These are phyloP conservation scores for Eupithecia inturbata DNA, from an alignment of 2,888 invertebrate species.

Conservation along the genomic window DNA sequence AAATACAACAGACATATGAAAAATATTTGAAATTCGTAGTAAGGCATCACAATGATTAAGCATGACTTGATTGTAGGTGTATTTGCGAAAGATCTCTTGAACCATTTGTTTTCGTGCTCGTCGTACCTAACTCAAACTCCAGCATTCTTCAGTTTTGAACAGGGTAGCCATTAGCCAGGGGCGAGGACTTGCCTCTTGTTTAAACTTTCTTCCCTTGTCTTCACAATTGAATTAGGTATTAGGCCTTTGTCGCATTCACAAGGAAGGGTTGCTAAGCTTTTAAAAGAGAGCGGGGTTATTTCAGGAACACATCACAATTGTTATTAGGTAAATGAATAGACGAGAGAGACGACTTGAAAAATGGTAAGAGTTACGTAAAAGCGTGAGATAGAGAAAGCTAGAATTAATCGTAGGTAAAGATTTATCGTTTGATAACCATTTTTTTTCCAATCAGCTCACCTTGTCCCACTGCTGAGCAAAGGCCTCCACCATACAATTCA, in stretches of 20 bases:
- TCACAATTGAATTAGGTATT: constrained; percentile 46
- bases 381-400: neutral
- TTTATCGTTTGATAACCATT: neutral
- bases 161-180: constrained; percentile 46
- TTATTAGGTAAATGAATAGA: neutral
- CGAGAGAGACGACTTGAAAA: neutral
- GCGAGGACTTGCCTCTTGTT: constrained; percentile 38
- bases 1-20: too few relatives aligned
- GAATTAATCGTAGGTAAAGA: neutral
- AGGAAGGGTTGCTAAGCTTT: constrained; percentile 12
- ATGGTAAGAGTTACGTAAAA: neutral
- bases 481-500: neutral
- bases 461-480: neutral
- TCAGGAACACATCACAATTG: constrained; percentile 2
- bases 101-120: constrained; percentile 26
- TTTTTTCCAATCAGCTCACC: neutral
- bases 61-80: constrained; percentile 1
- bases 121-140: constrained; percentile 41
- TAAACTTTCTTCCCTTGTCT: constrained; percentile 43
- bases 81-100: neutral
- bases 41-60: neutral
- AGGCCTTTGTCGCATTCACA: constrained; percentile 19
- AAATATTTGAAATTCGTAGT: neutral
- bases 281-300: constrained; percentile 37
- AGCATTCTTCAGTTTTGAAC: constrained; percentile 39